phyloP scores from a whole-genome alignment of 2,888 invertebrate genomes.

The Acrocyrtus sp. region DNA sequence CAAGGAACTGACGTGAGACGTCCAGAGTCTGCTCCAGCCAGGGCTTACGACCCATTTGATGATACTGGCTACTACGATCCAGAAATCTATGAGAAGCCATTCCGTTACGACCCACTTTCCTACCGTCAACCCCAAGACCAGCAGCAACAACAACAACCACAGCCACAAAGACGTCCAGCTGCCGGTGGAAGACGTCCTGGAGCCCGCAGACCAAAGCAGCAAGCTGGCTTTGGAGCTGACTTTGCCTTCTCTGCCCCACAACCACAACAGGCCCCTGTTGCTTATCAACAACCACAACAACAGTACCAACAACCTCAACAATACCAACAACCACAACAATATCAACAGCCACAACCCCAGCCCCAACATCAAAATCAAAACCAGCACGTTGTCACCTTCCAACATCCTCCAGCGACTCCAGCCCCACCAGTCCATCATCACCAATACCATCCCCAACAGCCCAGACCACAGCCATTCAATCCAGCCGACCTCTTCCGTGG shows the following conservation, averaged over 20 bases:
- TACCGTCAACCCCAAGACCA: constrained; percentile 6
- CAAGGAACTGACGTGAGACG: constrained; percentile 83
- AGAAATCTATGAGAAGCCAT: constrained; percentile 40
- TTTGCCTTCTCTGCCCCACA: constrained; percentile 62
- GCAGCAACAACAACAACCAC: constrained; percentile 11
- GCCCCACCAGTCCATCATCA: constrained; percentile 66
- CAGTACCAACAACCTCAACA: constrained; percentile 64
- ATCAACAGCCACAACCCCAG: constrained; percentile 42
- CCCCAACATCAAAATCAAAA: constrained; percentile 66
- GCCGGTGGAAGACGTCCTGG: constrained; percentile 44
- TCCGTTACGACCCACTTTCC: constrained; percentile 22
- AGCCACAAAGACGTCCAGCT: constrained; percentile 41
- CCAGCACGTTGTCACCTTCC: constrained; percentile 63
- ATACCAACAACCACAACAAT: constrained; percentile 63
- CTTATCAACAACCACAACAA: constrained; percentile 65
- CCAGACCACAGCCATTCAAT: constrained; percentile 49
- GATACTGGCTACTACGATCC: constrained; percentile 51
- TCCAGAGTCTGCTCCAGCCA: constrained; percentile 28
- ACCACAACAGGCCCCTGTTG: constrained; percentile 64
- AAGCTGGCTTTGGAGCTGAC: too few relatives aligned
- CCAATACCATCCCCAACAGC: constrained; percentile 63
- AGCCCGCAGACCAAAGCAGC: constrained; percentile 30
- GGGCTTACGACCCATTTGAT: constrained; percentile 26
- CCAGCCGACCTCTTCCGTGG: constrained; percentile 68
- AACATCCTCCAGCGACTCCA: constrained; percentile 64